A percentile compares a stretch with the other conserved stretches of the same genome.
phyloP scores from a whole-genome alignment of 2,888 invertebrate species.

The Saturnia pavonia region DNA sequence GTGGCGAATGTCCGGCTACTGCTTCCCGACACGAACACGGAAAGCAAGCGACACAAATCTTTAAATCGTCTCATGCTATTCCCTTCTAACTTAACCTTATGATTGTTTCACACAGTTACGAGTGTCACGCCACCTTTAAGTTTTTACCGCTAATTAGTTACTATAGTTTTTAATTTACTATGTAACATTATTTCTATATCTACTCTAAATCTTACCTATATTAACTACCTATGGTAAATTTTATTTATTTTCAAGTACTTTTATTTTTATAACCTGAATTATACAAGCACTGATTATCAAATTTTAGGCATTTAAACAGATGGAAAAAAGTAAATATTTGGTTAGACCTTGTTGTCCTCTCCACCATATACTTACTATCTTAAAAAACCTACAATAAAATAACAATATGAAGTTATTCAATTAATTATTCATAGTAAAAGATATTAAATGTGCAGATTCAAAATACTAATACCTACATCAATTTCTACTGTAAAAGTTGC shows the following conservation, averaged over 20 bases:
- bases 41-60: conserved; percentile 31
- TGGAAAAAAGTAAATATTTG: too few species aligned
- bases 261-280: neutral
- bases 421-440: too few species aligned
- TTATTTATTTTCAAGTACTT: neutral
- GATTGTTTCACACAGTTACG: conserved; percentile 27
- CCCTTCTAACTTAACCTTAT: conserved; percentile 26
- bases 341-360: too few species aligned
- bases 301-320: neutral
- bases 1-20: conserved; percentile 33
- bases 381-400: too few species aligned
- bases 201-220: neutral
- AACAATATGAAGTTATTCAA: too few species aligned
- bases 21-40: conserved; percentile 35
- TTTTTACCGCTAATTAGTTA: conserved; percentile 28
- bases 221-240: neutral
- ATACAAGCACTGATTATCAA: neutral
- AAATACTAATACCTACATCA: too few species aligned
- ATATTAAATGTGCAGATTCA: too few species aligned
- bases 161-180: neutral
- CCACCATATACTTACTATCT: too few species aligned
- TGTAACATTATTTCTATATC: neutral
- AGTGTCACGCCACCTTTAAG: conserved; percentile 25
- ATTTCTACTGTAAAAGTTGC: too few species aligned
- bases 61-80: conserved; percentile 37